Evolutionary conservation across 2,888 invertebrate genomes (phyloP).

Genomic region (Germaria angustata): DNA sequence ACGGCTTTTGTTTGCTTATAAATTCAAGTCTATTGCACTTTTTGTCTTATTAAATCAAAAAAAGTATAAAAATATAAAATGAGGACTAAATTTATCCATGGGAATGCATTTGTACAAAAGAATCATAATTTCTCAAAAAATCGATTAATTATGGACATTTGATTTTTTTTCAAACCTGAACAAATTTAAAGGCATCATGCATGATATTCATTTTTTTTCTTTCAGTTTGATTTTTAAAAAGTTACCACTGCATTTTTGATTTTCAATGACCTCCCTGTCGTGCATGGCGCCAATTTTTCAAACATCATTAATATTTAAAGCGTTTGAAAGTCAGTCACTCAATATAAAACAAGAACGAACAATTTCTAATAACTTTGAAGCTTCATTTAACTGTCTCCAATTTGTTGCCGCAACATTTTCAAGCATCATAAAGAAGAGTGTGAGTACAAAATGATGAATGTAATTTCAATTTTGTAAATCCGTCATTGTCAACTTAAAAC

Average conservation of each 20-base stretch:
- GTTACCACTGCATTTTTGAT: conserved; percentile 40
- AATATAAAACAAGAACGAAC: background rate
- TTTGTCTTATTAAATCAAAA: conserved; percentile 5
- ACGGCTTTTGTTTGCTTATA: conserved; percentile 38
- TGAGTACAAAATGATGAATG: conserved; percentile 44
- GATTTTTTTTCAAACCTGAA: conserved; percentile 39
- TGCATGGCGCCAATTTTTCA: conserved; percentile 59
- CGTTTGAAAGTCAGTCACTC: conserved; percentile 7
- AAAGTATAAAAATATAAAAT: background rate
- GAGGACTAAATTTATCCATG: conserved; percentile 26
- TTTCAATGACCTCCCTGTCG: conserved; percentile 42
- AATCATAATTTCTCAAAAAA: conserved; percentile 54
- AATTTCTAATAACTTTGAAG: conserved; percentile 59
- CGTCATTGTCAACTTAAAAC: conserved; percentile 62
- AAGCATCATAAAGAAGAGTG: background rate
- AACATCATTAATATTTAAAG: conserved; percentile 60
- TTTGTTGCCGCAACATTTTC: background rate
- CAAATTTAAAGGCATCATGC: conserved; percentile 46
- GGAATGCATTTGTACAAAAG: conserved; percentile 58
- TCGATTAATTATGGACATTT: conserved; percentile 63
- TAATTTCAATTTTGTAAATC: conserved; percentile 58
- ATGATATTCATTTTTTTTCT: background rate
- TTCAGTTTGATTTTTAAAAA: conserved; percentile 16
- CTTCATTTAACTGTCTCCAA: conserved; percentile 57
- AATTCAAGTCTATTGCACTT: conserved; percentile 50